Percentiles rank a stretch among this genome's conserved stretches.
Conservation (phyloP, 2,888 invertebrate species). For the Nephrotoma flavescens region DNA sequence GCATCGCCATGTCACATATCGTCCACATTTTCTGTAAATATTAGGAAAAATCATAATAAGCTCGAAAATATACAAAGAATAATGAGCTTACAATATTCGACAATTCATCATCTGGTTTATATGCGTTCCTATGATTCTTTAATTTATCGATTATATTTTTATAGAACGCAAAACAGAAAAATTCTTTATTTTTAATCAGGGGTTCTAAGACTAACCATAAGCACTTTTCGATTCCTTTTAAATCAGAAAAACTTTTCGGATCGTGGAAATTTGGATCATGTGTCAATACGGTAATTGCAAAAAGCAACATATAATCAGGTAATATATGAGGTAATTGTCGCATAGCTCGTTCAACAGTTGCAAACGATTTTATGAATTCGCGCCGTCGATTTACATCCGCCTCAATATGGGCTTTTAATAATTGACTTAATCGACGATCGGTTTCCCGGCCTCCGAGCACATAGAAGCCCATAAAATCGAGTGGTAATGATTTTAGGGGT, state of each 20-base stretch:
- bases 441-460: constrained; percentile 79
- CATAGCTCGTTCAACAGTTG: constrained; percentile 53
- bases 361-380: constrained; percentile 78
- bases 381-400: constrained; percentile 79
- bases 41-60: background rate
- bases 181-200: constrained; percentile 81
- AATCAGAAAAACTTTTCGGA: constrained; percentile 57
- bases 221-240: constrained; percentile 71
- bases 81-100: constrained; percentile 54
- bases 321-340: constrained; percentile 73
- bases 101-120: constrained; percentile 66
- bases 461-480: constrained; percentile 96
- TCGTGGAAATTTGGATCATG: constrained; percentile 75
- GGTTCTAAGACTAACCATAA: constrained; percentile 92
- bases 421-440: constrained; percentile 42
- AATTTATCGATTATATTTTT: constrained; percentile 85
- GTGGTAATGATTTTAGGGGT: constrained; percentile 78
- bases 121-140: constrained; percentile 85
- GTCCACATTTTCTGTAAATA: constrained; percentile 82
- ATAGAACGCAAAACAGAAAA: constrained; percentile 90
- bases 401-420: constrained; percentile 67
- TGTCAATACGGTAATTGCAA: constrained; percentile 90
- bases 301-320: constrained; percentile 95
- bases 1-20: constrained; percentile 86
- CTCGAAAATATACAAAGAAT: too few species aligned